Evolutionary conservation across 1,140 invertebrate genomes (phyloP).

Genomic region (Zelostemma sp.): DNA sequence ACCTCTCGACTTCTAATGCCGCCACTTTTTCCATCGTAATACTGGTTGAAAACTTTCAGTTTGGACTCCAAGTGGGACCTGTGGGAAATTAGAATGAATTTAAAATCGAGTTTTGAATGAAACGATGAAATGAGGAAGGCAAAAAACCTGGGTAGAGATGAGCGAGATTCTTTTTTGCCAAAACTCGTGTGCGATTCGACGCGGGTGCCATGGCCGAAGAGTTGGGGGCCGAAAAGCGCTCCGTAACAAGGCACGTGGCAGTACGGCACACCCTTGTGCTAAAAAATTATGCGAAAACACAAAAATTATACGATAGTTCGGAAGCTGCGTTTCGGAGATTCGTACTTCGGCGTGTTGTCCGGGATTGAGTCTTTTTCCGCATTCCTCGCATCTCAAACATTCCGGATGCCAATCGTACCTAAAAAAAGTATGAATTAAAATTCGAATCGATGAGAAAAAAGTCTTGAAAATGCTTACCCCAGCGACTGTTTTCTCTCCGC

Average conservation of each 20-base stretch:
- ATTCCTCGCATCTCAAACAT: constrained; percentile 91
- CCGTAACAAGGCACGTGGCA: constrained; percentile 93
- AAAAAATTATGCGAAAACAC: constrained; percentile 8
- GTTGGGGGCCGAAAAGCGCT: constrained; percentile 86
- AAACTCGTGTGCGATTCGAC: constrained; percentile 90
- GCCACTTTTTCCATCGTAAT: constrained; percentile 83
- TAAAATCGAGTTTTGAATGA: not conserved
- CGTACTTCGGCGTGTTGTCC: constrained; percentile 89
- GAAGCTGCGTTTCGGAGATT: too few species aligned
- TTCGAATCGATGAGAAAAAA: too few species aligned
- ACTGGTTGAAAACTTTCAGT: constrained; percentile 84
- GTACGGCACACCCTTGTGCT: constrained; percentile 93
- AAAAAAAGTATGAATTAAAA: too few species aligned
- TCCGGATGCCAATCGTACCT: constrained; percentile 95
- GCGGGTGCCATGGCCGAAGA: constrained; percentile 89
- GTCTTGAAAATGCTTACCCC: too few species aligned
- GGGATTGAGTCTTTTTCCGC: constrained; percentile 89
- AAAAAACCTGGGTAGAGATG: constrained; percentile 67
- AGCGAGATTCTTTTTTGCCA: constrained; percentile 76
- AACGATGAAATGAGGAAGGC: too few species aligned
- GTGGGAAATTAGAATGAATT: constrained; percentile 40
- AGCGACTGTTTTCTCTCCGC: constrained; percentile 89
- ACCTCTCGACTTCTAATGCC: constrained; percentile 81
- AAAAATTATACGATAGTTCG: too few species aligned
- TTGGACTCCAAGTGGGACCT: constrained; percentile 84